phyloP scores from a whole-genome alignment of 2,888 invertebrate genomes.

The Melolontha melolontha region DNA sequence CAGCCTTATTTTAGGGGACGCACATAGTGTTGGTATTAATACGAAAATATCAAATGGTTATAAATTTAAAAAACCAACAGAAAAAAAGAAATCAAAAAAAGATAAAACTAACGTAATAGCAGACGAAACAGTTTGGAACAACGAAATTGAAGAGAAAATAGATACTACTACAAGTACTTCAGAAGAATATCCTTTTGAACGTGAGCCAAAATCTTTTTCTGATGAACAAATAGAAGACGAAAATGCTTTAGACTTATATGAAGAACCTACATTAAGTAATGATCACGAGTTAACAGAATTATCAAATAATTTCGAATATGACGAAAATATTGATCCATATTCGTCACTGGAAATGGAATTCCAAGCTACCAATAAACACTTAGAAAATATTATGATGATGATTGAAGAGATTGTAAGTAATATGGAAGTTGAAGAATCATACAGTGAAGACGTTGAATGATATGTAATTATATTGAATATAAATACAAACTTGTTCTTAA shows the following conservation, averaged over 20 bases:
- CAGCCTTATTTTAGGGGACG: constrained; percentile 58
- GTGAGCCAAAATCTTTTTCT: background rate
- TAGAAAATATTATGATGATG: constrained; percentile 62
- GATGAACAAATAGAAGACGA: background rate
- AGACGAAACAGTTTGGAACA: background rate
- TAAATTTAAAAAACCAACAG: constrained; percentile 37
- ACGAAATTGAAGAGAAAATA: background rate
- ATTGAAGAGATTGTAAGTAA: constrained; percentile 64
- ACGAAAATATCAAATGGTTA: constrained; percentile 13
- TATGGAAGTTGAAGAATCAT: constrained; percentile 57
- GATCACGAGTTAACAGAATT: constrained; percentile 46
- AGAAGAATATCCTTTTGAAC: background rate
- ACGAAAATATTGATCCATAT: constrained; percentile 14
- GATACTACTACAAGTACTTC: background rate
- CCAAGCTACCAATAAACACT: constrained; percentile 59
- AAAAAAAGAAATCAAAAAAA: constrained; percentile 36
- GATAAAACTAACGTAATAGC: constrained; percentile 5
- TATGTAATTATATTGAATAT: constrained; percentile 13
- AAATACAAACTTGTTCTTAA: constrained; percentile 8
- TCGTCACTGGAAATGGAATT: constrained; percentile 53
- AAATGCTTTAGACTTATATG: constrained; percentile 38
- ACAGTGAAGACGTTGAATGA: constrained; percentile 47
- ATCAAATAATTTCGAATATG: constrained; percentile 36
- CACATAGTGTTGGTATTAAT: constrained; percentile 43
- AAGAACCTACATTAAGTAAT: constrained; percentile 36